These are phyloP conservation scores for Cygnus olor DNA, from an alignment of 2,797 vertebrate species.

Conservation along the genomic window DNA sequence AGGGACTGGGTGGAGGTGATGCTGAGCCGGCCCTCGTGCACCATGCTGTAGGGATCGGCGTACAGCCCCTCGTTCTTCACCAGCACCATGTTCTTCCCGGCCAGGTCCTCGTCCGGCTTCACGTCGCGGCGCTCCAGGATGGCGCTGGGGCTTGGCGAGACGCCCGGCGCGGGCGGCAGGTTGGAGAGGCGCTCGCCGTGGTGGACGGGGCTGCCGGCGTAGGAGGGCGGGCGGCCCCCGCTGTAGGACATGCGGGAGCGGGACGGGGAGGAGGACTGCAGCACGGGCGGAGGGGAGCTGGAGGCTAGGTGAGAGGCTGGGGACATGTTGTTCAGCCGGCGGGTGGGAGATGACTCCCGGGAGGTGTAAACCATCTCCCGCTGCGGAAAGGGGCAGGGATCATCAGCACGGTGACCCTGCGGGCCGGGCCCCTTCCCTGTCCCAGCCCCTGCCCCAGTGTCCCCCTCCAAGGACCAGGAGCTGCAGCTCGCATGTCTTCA, in stretches of 20 bases:
- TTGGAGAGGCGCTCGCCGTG: slow-evolving; percentile 83
- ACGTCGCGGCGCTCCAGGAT: slow-evolving; percentile 97
- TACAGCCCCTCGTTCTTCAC: slow-evolving; percentile 95
- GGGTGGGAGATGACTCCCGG: slow-evolving; percentile 95
- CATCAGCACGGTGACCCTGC: rapidly evolving
- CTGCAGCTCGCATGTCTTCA: rapidly evolving
- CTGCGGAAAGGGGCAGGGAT: slow-evolving; percentile 70
- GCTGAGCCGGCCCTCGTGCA: slow-evolving; percentile 95
- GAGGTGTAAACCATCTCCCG: slow-evolving; percentile 97
- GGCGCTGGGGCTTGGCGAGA: slow-evolving; percentile 94
- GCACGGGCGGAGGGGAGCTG: slow-evolving; percentile 81
- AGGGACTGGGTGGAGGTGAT: slow-evolving; percentile 93
- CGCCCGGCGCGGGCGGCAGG: slow-evolving; percentile 78
- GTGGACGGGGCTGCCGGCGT: slow-evolving; percentile 85
- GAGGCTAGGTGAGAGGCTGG: slow-evolving; percentile 84
- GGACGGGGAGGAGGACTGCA: slow-evolving; percentile 89
- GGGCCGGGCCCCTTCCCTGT: rapidly evolving
- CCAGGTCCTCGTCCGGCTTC: slow-evolving; percentile 94
- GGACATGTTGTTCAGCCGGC: slow-evolving; percentile 93
- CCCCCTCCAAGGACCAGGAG: not conserved
- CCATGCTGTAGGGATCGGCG: slow-evolving; percentile 92
- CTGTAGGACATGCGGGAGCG: slow-evolving; percentile 96
- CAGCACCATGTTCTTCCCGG: slow-evolving; percentile 92
- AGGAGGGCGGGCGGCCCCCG: slow-evolving; percentile 91
- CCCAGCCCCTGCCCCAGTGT: not conserved